Evolutionary conservation across 2,113 vertebrate species (phyloP).

Genomic region (Vombatus ursinus): DNA sequence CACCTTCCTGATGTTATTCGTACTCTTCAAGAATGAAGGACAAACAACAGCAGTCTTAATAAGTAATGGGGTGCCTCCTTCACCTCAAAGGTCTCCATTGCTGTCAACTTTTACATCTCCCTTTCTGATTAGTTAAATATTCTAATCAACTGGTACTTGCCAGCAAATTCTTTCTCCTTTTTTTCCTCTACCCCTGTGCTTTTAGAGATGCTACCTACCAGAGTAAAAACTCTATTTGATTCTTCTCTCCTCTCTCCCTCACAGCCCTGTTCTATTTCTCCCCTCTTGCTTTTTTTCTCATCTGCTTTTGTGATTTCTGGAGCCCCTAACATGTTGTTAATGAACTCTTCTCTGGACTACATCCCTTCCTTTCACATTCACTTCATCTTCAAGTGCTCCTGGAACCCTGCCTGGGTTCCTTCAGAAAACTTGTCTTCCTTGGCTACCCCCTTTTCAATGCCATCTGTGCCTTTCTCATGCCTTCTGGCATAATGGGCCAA

Average conservation of each 20-base stretch:
- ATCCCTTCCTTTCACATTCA: background rate
- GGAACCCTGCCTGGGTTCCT: background rate
- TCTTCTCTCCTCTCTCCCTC: background rate
- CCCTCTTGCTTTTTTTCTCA: background rate
- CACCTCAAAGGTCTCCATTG: background rate
- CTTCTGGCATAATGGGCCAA: background rate
- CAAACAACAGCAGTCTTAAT: background rate
- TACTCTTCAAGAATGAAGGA: no score
- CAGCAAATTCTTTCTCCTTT: background rate
- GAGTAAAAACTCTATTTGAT: background rate
- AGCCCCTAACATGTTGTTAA: background rate
- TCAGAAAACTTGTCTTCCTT: background rate
- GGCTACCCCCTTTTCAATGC: background rate
- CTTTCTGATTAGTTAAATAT: background rate
- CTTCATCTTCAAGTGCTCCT: background rate
- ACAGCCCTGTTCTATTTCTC: background rate
- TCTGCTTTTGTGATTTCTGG: background rate
- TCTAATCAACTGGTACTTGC: background rate
- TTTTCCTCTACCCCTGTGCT: background rate
- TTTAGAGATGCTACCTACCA: background rate
- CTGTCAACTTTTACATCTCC: background rate
- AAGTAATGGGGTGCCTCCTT: background rate
- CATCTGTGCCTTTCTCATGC: background rate
- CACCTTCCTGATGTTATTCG: no score
- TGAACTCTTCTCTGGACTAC: background rate